phyloP scores from a whole-genome alignment of 2,797 vertebrate species.

The Sylvilagus floridanus region DNA sequence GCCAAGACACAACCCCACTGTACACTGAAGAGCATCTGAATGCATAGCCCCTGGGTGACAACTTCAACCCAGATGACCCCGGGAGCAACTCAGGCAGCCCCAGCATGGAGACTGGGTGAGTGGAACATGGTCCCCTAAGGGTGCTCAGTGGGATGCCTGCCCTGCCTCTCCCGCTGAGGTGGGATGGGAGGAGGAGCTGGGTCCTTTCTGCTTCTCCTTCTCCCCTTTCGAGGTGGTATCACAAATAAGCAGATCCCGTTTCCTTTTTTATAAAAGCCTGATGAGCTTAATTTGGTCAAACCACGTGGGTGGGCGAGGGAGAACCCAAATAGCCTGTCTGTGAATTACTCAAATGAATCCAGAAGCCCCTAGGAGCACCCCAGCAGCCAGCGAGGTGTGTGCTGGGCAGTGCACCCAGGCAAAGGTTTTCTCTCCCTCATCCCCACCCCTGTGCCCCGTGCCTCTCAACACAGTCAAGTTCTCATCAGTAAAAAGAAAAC shows the following conservation, averaged over 20 bases:
- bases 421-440: neutral
- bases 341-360: slow-evolving; percentile 62
- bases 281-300: slow-evolving; percentile 51
- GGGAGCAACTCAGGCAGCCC: neutral
- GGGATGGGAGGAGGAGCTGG: neutral
- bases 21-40: neutral
- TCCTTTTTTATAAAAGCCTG: slow-evolving; percentile 49
- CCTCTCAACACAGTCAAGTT: slow-evolving; percentile 32
- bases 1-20: neutral
- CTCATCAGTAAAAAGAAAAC: slow-evolving; percentile 72
- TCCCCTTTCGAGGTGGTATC: neutral
- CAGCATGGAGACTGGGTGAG: neutral
- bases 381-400: neutral
- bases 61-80: neutral
- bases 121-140: neutral
- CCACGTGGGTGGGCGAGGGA: slow-evolving; percentile 38
- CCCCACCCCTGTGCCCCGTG: neutral
- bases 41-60: neutral
- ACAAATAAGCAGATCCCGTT: slow-evolving; percentile 39
- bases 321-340: slow-evolving; percentile 55
- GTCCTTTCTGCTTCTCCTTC: neutral
- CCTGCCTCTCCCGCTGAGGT: neutral
- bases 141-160: accelerated
- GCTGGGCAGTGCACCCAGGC: neutral
- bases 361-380: neutral